Evolutionary conservation across 2,797 vertebrate species (phyloP).

Genomic region (Anguilla obscura): DNA sequence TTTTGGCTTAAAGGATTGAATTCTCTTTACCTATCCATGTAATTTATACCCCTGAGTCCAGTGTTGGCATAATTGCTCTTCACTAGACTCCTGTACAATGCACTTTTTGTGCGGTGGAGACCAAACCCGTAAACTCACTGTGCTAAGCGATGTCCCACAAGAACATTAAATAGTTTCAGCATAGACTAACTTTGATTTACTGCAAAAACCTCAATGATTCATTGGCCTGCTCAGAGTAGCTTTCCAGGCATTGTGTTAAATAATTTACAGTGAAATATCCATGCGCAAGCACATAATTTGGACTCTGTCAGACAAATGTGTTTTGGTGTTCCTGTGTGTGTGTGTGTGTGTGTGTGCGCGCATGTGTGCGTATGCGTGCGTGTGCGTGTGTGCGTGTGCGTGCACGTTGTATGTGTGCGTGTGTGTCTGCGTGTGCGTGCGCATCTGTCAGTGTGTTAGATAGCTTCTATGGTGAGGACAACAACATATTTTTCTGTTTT

Average conservation of each 20-base stretch:
- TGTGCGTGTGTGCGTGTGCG: too few relatives aligned
- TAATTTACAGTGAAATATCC: neutral
- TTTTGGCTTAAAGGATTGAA: constrained; percentile 27
- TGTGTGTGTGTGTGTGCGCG: neutral
- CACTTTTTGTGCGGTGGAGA: constrained; percentile 27
- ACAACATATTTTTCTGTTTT: neutral
- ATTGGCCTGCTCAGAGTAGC: neutral
- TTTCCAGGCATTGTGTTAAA: neutral
- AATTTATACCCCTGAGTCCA: constrained; percentile 30
- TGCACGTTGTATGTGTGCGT: neutral
- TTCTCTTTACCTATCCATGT: constrained; percentile 34
- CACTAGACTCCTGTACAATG: constrained; percentile 25
- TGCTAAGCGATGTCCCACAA: constrained; percentile 17
- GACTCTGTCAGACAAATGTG: neutral
- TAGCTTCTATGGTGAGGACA: neutral
- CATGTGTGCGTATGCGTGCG: neutral
- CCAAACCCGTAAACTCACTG: constrained; percentile 2
- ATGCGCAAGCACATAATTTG: neutral
- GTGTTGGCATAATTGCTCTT: constrained; percentile 34
- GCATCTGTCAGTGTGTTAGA: neutral
- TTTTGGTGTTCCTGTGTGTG: neutral
- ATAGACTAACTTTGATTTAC: constrained; percentile 29
- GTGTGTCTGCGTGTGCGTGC: neutral
- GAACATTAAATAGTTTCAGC: constrained; percentile 29
- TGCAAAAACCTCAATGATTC: constrained; percentile 18